Base-by-base conservation (phyloP, 2,888 invertebrate genomes). In the Atethmia centrago region DNA sequence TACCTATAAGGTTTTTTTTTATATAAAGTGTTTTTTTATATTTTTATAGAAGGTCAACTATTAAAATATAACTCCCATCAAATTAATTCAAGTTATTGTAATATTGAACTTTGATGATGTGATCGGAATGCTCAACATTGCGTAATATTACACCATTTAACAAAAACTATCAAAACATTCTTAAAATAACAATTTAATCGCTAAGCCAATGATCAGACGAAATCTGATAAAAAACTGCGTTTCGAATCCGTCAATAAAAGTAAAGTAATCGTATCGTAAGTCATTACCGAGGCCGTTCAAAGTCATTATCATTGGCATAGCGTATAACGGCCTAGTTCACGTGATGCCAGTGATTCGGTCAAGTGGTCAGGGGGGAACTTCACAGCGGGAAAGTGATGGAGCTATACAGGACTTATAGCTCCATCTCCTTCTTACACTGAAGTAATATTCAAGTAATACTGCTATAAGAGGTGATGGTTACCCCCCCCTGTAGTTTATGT, bases 271-370 rank as follows among this genome's bases (percentile, higher is more conserved):
- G 66, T 76, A 70, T 77, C 70, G 64, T 81, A 80, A 84, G 78
- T 82, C 78, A 82, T 76, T 84, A 77, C 83, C 89, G 72, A 86
- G 90, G 90, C 71, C 89, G 88, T 85, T 88, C 91, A 92, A 91
- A 86, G 91, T 91, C 92, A 89, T 67, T 90, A 89, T 65, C 85
- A 82, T 68, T 64, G 58, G 28, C 56, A 28, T 58, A 45, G 53
- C 71, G 69, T 80, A 36, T n/a, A n/a, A n/a, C 65, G 71, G 66
- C 71, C 69, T 45, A 49, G 69, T 82, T 82, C 73, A 81, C 70
- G 71, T 65, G 53, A 42, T 10, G 49, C 61, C 53, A 81, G 64
- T 56, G 56, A 47, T 63, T 69, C 25, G 56, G 53, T 73, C 53
- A 62, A 69, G 68, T 31, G 25, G 64, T 40, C 19, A 65, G 45